Evolutionary conservation across 2,797 vertebrate genomes (phyloP).

Genomic region (Rhyacichthys aspro): DNA sequence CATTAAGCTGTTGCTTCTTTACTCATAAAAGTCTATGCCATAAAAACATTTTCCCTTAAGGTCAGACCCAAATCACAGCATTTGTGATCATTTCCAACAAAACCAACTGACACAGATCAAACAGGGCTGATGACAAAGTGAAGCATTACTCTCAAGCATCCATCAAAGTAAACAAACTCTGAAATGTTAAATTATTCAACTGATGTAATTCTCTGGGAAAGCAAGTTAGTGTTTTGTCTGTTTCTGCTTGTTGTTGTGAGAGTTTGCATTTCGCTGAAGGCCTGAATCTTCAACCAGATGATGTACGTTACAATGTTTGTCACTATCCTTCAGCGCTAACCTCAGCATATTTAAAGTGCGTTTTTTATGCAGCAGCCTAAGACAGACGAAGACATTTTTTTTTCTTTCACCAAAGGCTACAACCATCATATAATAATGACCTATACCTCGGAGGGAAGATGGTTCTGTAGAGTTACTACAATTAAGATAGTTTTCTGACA

Average conservation of each 20-base stretch:
- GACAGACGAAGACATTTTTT: not conserved
- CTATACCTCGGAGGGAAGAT: too few relatives aligned
- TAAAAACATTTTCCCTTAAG: not conserved
- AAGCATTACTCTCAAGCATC: conserved; percentile 25
- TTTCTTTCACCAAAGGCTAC: too few relatives aligned
- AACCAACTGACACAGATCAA: conserved; percentile 20
- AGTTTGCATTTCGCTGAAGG: conserved; percentile 39
- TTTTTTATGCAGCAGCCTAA: too few relatives aligned
- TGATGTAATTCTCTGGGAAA: conserved; percentile 35
- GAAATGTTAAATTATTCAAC: conserved; percentile 57
- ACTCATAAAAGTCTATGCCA: not conserved
- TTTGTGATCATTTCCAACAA: not conserved
- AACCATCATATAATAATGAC: too few relatives aligned
- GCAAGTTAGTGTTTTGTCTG: conserved; percentile 20
- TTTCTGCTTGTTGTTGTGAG: conserved; percentile 45
- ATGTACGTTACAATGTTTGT: conserved; percentile 11
- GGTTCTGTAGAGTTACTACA: too few relatives aligned
- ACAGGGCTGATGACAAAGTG: conserved; percentile 10
- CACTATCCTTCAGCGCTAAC: not conserved
- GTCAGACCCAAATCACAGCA: conserved; percentile 1
- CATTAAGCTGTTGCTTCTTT: not conserved
- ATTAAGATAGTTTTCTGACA: too few relatives aligned
- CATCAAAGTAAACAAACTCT: conserved; percentile 43
- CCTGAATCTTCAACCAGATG: conserved; percentile 6
- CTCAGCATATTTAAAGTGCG: not conserved